Base-by-base conservation (phyloP, 2,113 vertebrate genomes). In the Accipiter virgatus region DNA sequence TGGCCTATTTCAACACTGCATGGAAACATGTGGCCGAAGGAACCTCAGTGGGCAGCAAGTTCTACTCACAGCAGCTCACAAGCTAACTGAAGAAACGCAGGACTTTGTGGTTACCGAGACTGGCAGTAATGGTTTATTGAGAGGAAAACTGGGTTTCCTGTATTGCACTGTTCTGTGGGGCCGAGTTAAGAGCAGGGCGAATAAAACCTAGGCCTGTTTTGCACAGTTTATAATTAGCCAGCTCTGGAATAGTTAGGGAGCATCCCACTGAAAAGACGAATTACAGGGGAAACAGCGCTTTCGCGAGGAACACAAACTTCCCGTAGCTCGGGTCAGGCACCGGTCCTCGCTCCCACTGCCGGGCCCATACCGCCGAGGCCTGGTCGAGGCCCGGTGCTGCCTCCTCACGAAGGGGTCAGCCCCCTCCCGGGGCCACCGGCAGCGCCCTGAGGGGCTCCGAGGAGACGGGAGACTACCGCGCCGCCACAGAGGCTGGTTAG, bases 71-170 rank as follows among this genome's bases (percentile, higher is more conserved):
- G 42, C 50, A 34, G 43, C 10, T 42, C 16, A 11, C 10, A 43
- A 20, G 11, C 55, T 14, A 17, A 8, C 26, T n/a, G 34, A 50
- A 11, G 32, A 43, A 31, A 20, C 2, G 4, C 50, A 16, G 31
- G n/a, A 16, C 36, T 20, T 10, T 1, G 19, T 11, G 22, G 6
- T 16, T 15, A 13, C 22, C 6, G 38, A 23, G 47, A n/a, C 59
- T 4, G 8, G n/a, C 55, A 31, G 0, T 2, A 13, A 6, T 0
- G 11, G 40, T 10, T 50, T 31, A 23, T 1, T 6, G 7, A 42
- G 29, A 34, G 23, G 29, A 59, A 86, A 63, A 53, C 8, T 0
- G 31, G 2, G 42, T 55, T 47, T 75, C 26, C 66, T 12, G 17
- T 56, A 6, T 4, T 3, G 10, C 12, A 3, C 14, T 18, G n/a